A percentile compares a stretch with the other conserved stretches of the same genome.
phyloP scores from a whole-genome alignment of 2,797 vertebrate genomes.

The Limnodromus scolopaceus region DNA sequence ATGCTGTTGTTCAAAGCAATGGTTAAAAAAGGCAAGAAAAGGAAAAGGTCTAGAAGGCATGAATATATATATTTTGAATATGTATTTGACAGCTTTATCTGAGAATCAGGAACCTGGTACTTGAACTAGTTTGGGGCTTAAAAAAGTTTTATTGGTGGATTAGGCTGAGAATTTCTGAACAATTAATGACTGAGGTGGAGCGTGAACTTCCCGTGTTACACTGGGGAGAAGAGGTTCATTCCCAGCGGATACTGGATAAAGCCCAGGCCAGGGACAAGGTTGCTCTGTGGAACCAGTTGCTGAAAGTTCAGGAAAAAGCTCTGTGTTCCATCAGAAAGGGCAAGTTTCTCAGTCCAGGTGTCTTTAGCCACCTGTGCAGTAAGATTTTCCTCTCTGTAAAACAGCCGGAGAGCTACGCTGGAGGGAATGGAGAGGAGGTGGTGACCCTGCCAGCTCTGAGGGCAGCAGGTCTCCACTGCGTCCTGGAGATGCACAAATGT shows the following conservation, averaged over 20 bases:
- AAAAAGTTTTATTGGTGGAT: background rate
- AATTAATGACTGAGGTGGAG: background rate
- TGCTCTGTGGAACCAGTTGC: background rate
- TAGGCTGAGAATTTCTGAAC: background rate
- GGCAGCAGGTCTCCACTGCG: background rate
- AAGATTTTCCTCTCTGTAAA: background rate
- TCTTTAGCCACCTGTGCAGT: background rate
- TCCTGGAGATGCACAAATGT: rapidly evolving
- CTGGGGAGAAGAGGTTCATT: background rate
- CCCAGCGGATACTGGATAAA: background rate
- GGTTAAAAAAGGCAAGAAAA: slow-evolving; percentile 37
- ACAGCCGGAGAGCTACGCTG: background rate
- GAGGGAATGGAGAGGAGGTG: background rate
- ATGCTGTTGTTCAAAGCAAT: slow-evolving; percentile 65
- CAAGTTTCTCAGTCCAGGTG: background rate
- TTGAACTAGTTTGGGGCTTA: background rate
- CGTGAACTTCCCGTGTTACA: background rate
- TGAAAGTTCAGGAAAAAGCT: background rate
- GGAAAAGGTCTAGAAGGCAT: slow-evolving; percentile 34
- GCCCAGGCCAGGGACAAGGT: background rate
- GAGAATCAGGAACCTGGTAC: background rate
- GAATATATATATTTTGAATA: background rate
- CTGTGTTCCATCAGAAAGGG: rapidly evolving
- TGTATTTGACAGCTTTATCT: slow-evolving; percentile 31
- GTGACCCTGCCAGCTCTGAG: background rate